Percentiles rank a stretch among this genome's conserved stretches.
Evolutionary conservation across 2,888 invertebrate genomes (phyloP).

Genomic region (Pammene fasciana): DNA sequence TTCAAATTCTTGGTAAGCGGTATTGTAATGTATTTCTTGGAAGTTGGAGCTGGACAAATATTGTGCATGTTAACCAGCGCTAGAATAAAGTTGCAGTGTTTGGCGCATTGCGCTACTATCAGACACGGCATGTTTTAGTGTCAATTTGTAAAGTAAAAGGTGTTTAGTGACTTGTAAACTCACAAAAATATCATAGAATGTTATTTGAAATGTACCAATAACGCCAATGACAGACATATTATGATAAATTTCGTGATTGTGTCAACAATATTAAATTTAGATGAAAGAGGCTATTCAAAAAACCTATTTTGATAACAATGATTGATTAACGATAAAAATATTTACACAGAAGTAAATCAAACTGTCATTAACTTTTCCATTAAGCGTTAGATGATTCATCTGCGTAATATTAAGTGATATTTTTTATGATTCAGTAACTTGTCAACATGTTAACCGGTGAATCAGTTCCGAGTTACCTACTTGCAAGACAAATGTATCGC

Average conservation of each 20-base stretch:
- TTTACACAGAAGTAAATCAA: too few species aligned
- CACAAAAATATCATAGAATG: too few species aligned
- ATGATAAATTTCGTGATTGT: too few species aligned
- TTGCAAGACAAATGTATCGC: conserved; percentile 2
- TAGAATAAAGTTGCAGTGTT: conserved; percentile 10
- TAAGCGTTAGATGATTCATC: conserved; percentile 1
- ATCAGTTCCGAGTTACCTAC: conserved; percentile 1
- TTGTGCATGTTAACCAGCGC: conserved; percentile 7
- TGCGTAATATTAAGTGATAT: background rate
- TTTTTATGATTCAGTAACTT: conserved; percentile 15
- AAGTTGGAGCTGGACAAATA: conserved; percentile 3
- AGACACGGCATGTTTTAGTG: background rate
- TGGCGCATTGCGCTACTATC: conserved; percentile 18
- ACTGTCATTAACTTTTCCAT: background rate
- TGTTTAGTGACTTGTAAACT: too few species aligned
- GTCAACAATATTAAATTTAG: too few species aligned
- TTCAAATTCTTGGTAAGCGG: conserved; percentile 8
- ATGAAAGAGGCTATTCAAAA: too few species aligned
- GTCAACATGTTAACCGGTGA: conserved; percentile 6
- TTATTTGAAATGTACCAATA: too few species aligned
- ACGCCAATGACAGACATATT: too few species aligned
- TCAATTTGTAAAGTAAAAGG: too few species aligned
- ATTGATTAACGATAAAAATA: too few species aligned
- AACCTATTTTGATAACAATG: background rate
- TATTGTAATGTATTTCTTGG: conserved; percentile 17